Conservation (phyloP, 1,140 invertebrate genomes). For the Drosophila guanche region DNA sequence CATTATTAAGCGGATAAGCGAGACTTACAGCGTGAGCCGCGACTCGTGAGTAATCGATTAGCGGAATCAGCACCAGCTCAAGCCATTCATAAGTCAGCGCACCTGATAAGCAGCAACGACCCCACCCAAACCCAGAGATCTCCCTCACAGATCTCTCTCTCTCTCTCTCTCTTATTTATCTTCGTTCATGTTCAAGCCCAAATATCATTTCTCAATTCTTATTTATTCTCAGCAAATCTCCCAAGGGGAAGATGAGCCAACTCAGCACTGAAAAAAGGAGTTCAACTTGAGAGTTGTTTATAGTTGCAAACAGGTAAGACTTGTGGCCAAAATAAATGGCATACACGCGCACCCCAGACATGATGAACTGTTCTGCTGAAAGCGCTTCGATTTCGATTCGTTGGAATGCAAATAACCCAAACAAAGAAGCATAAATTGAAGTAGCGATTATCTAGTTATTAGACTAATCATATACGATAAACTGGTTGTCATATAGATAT, state of each 20-base stretch:
- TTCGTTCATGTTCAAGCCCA: slow-evolving; percentile 20
- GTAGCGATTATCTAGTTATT: no score
- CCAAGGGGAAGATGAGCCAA: slow-evolving; percentile 35
- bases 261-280: slow-evolving; percentile 36
- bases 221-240: slow-evolving; percentile 28
- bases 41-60: slow-evolving; percentile 59
- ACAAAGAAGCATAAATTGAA: slow-evolving; percentile 23
- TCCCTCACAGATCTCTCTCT: background rate
- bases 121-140: slow-evolving; percentile 2
- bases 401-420: slow-evolving; percentile 34
- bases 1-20: slow-evolving; percentile 40
- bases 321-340: slow-evolving; percentile 35
- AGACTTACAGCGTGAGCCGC: slow-evolving; percentile 11
- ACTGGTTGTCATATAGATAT: slow-evolving; percentile 11
- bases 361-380: slow-evolving; percentile 40
- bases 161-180: background rate
- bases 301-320: slow-evolving; percentile 44
- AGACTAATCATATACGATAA: no score
- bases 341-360: slow-evolving; percentile 39
- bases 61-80: slow-evolving; percentile 23
- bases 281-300: slow-evolving; percentile 41
- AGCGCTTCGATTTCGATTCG: slow-evolving; percentile 8
- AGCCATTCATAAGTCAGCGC: slow-evolving; percentile 33
- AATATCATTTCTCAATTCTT: background rate
- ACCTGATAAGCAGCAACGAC: slow-evolving; percentile 42